Conservation (phyloP, 1,140 invertebrate species). For the Pissodes strobi region DNA sequence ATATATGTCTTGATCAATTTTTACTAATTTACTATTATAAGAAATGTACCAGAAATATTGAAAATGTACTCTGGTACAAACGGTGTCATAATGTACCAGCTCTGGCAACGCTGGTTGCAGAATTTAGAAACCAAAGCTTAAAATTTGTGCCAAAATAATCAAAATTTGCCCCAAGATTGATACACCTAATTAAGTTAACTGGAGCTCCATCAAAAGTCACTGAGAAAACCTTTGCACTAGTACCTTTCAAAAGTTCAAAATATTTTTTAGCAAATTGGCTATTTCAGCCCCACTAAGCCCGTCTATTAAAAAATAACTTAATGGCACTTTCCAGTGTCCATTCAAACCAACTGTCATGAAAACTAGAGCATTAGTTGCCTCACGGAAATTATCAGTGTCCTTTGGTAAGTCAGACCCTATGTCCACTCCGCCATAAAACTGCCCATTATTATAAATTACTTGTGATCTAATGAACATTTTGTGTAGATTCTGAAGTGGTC, state of each 20-base stretch:
- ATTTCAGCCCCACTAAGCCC: background rate
- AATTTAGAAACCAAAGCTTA: background rate
- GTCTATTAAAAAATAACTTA: background rate
- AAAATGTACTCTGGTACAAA: no score
- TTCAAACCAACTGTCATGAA: no score
- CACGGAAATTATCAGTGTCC: background rate
- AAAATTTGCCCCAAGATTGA: background rate
- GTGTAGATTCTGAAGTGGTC: no score
- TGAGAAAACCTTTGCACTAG: background rate
- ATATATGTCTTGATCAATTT: no score
- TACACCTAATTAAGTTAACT: background rate
- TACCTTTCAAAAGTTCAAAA: no score
- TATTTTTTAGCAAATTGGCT: background rate
- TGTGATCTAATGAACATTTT: background rate
- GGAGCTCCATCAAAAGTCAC: no score
- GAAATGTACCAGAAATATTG: no score
- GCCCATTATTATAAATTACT: background rate
- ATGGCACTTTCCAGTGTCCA: no score
- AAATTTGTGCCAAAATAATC: no score
- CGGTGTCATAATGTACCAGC: no score
- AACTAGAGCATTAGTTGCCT: background rate
- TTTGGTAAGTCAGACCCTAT: background rate
- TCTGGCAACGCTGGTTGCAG: no score
- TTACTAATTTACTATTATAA: no score
- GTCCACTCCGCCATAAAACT: background rate